A percentile compares a stretch with the other conserved stretches of the same genome.
phyloP scores from a whole-genome alignment of 2,888 invertebrate genomes.

The Ectobius pallidus region DNA sequence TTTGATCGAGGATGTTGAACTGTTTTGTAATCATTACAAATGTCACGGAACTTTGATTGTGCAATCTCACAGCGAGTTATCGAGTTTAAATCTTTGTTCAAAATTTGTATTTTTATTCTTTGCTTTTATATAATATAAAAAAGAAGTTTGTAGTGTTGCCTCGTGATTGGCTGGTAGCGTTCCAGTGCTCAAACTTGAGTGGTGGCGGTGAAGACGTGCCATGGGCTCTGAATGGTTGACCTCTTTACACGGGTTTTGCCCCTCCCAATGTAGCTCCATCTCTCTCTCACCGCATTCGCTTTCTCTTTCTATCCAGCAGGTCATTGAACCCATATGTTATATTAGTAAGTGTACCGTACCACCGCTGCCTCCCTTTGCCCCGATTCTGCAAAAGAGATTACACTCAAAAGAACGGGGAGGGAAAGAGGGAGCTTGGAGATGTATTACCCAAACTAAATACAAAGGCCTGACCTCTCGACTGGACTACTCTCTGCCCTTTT shows the following conservation, averaged over 20 bases:
- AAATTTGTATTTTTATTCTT: conserved; percentile 10
- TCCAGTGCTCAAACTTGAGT: conserved; percentile 24
- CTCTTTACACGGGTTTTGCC: conserved; percentile 38
- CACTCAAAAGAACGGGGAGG: background rate
- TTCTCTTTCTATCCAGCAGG: conserved; percentile 1
- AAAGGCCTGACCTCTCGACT: too few species aligned
- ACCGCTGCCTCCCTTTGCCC: conserved; percentile 19
- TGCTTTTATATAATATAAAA: conserved; percentile 4
- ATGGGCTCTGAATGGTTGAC: conserved; percentile 40
- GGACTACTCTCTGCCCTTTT: too few species aligned
- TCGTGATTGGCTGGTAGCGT: conserved; percentile 30
- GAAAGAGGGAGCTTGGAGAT: too few species aligned
- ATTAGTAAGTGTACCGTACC: background rate
- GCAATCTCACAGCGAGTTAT: too few species aligned
- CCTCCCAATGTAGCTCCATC: conserved; percentile 22
- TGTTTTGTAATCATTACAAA: too few species aligned
- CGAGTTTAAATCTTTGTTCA: background rate
- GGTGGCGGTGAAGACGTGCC: conserved; percentile 25
- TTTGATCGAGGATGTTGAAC: too few species aligned
- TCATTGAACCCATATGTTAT: conserved; percentile 25
- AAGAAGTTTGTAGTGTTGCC: background rate
- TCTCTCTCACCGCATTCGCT: background rate
- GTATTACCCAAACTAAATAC: too few species aligned
- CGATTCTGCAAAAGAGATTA: conserved; percentile 31
- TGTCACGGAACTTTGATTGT: too few species aligned